These are phyloP conservation scores for Drosophila elegans DNA, from an alignment of 1,140 invertebrate species.

Conservation along the genomic window DNA sequence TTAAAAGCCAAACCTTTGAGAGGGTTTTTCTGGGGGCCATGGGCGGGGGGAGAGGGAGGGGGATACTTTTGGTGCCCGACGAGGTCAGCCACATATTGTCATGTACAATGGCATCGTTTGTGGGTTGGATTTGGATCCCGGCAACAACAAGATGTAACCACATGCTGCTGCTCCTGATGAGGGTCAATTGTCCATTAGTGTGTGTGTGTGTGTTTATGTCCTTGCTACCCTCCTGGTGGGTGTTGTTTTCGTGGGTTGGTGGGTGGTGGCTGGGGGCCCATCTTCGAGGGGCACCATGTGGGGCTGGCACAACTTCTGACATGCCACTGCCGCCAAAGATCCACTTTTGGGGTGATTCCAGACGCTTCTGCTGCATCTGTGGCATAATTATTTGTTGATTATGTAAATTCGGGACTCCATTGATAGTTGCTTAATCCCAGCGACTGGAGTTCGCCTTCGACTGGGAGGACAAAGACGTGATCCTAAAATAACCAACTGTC, in stretches of 20 bases:
- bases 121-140: slow-evolving; percentile 35
- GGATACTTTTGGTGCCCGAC: slow-evolving; percentile 14
- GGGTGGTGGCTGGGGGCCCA: slow-evolving; percentile 12
- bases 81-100: slow-evolving; percentile 73
- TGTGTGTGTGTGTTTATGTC: slow-evolving; percentile 27
- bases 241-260: not conserved
- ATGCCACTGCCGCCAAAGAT: slow-evolving; percentile 45
- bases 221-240: slow-evolving; percentile 5
- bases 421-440: slow-evolving; percentile 59
- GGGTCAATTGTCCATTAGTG: slow-evolving; percentile 81
- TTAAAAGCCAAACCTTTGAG: slow-evolving; percentile 58
- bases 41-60: not conserved
- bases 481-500: slow-evolving; percentile 2
- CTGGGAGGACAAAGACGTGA: slow-evolving; percentile 8
- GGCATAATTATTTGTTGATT: slow-evolving; percentile 82
- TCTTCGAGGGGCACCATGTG: slow-evolving; percentile 46
- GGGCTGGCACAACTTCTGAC: slow-evolving; percentile 65
- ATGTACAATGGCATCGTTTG: slow-evolving; percentile 81
- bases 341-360: slow-evolving; percentile 13
- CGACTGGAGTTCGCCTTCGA: slow-evolving; percentile 4
- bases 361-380: slow-evolving; percentile 51
- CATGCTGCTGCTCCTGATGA: slow-evolving; percentile 76
- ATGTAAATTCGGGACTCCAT: slow-evolving; percentile 74
- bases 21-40: not conserved
- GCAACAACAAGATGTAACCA: slow-evolving; percentile 65